Base-by-base conservation (phyloP, 2,888 invertebrate species). In the Conistra vaccinii region DNA sequence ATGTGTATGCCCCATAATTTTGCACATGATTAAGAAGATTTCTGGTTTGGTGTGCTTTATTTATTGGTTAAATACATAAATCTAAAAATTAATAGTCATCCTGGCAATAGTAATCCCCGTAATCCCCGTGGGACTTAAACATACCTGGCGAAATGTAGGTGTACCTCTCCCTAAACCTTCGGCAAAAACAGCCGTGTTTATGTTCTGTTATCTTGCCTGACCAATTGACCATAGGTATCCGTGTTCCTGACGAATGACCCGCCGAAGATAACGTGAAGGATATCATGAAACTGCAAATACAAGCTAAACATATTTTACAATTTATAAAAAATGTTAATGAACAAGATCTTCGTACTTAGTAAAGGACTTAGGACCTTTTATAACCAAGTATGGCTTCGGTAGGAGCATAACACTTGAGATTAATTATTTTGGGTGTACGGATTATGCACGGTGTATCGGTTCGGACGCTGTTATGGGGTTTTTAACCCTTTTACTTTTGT, bases 371-470 rank as follows among this genome's bases (percentile, higher is more conserved):
- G 32, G 23, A 75, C 32, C 35, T 69, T 67, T 67, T 61, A 45
- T 32, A 76, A 67, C 45, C 10, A 45, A 76, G 69, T 17, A 39
- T 45, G 67, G 63, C 89, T 81, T 48, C 48, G 87, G 90, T 89
- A 90, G 74, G 58, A 71, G 71, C 81, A 78, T 87, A 86, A 88
- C 89, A 88, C 89, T 90, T 84, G 84, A 91, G 90, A 89, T 89
- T 91, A 90, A 91, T 92, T 87, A 87, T 87, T 91, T 93, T 88
- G 86, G 90, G 90, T 90, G 88, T 85, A 86, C 81, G 87, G 90
- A 92, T 90, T 92, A 91, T 90, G 88, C 88, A 90, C 83, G 91
- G 88, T 88, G 85, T 73, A 79, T 77, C 57, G 75, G 71, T 76
- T 70, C 78, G 57, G 74, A 65, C 73, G 71, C 71, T 79, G 80